Conservation (phyloP, 2,113 vertebrate species). For the Edolisoma coerulescens region DNA sequence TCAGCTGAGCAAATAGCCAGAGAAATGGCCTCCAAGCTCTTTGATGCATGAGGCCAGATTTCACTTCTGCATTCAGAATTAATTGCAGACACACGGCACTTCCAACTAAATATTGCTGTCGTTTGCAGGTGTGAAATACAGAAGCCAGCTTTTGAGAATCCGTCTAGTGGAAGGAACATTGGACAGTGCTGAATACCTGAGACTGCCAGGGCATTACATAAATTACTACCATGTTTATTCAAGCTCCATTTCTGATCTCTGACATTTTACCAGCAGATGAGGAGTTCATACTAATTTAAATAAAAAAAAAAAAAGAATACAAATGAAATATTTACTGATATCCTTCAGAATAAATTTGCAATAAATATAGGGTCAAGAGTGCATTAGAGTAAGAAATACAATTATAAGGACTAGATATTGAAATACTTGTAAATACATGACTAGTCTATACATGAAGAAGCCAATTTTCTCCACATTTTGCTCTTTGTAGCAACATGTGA, state of each 20-base stretch:
- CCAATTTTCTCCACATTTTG: not conserved
- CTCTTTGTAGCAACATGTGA: not conserved
- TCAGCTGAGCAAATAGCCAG: constrained; percentile 60
- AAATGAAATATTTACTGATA: not conserved
- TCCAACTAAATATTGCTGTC: constrained; percentile 36
- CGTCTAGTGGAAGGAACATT: not conserved
- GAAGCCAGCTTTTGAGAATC: constrained; percentile 49
- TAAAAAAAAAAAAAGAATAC: not conserved
- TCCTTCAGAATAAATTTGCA: not conserved
- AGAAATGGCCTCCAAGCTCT: not conserved
- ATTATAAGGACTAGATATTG: not conserved
- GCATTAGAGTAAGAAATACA: not conserved
- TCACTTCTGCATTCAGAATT: not conserved
- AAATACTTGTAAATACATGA: not conserved
- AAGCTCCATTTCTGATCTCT: not conserved
- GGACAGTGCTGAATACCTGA: not conserved
- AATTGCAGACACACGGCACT: constrained; percentile 1
- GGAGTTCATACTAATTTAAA: not conserved
- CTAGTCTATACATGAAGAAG: not conserved
- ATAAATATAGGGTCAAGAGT: not conserved
- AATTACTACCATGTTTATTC: not conserved
- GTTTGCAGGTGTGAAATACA: constrained; percentile 51
- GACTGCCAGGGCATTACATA: not conserved
- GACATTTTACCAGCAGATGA: not conserved
- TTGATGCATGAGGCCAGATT: not conserved